These are phyloP conservation scores for Paradoxurus hermaphroditus DNA, from an alignment of 2,113 vertebrate species.

Conservation along the genomic window DNA sequence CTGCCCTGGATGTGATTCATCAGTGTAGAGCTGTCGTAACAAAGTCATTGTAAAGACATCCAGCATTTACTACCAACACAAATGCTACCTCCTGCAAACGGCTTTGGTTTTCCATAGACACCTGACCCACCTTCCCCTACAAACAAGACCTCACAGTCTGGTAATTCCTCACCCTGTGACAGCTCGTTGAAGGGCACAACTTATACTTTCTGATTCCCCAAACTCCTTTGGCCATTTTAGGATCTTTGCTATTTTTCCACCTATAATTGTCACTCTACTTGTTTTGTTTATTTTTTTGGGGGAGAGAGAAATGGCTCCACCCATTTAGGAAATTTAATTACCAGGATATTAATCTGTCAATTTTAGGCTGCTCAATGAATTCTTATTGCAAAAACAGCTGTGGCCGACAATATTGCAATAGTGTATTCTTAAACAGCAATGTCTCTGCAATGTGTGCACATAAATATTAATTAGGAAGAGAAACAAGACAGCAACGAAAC, in stretches of 20 bases:
- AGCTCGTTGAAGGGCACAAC: not conserved
- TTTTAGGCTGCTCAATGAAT: slow-evolving; percentile 55
- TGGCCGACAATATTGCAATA: slow-evolving; percentile 52
- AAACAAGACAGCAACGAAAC: slow-evolving; percentile 68
- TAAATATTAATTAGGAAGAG: slow-evolving; percentile 77
- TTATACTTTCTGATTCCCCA: not conserved
- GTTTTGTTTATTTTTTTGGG: slow-evolving; percentile 26
- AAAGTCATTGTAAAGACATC: not conserved
- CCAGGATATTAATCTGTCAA: slow-evolving; percentile 12
- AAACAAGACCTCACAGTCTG: not conserved
- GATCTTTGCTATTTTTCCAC: not conserved
- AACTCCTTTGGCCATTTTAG: not conserved
- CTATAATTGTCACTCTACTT: not conserved
- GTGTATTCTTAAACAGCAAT: slow-evolving; percentile 59
- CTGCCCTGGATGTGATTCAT: not conserved
- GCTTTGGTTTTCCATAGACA: not conserved
- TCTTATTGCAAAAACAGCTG: slow-evolving; percentile 49
- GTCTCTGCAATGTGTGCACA: slow-evolving; percentile 46
- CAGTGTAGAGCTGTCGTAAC: not conserved
- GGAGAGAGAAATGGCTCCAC: not conserved
- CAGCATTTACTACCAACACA: not conserved
- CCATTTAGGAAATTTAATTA: slow-evolving; percentile 42
- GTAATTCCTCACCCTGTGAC: not conserved
- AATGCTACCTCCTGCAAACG: not conserved
- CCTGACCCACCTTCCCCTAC: not conserved